Evolutionary conservation across 2,113 vertebrate species (phyloP).

Genomic region (Buteo buteo): DNA sequence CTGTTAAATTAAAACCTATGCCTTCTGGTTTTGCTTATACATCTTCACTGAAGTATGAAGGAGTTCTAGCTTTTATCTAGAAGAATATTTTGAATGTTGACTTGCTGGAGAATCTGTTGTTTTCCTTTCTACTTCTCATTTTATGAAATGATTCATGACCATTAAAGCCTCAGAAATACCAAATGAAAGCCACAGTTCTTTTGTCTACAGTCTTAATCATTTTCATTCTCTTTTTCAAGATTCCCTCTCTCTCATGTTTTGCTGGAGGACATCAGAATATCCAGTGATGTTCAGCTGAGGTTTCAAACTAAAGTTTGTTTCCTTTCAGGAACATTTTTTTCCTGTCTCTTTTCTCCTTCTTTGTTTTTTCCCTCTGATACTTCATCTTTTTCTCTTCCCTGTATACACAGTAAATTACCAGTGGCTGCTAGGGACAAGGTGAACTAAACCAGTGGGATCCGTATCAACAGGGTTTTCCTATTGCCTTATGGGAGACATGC

Average conservation of each 20-base stretch:
- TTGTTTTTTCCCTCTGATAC: background rate
- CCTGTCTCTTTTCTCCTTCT: background rate
- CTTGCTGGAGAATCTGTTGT: constrained; percentile 51
- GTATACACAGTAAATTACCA: background rate
- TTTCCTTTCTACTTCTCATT: constrained; percentile 55
- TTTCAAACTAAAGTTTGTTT: constrained; percentile 19
- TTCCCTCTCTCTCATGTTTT: constrained; percentile 32
- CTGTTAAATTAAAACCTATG: background rate
- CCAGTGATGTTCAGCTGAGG: constrained; percentile 16
- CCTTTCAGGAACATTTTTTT: constrained; percentile 15
- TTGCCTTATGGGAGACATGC: background rate
- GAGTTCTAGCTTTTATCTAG: constrained; percentile 34
- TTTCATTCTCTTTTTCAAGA: constrained; percentile 54
- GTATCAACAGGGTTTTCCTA: background rate
- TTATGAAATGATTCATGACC: constrained; percentile 61
- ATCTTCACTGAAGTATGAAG: background rate
- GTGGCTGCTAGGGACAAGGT: background rate
- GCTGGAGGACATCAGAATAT: constrained; percentile 49
- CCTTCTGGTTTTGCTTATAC: constrained; percentile 3
- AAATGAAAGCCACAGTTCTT: constrained; percentile 51
- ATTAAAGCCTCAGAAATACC: constrained; percentile 60
- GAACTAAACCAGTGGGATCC: background rate
- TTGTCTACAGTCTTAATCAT: constrained; percentile 55
- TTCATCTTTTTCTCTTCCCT: background rate
- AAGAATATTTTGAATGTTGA: constrained; percentile 42